Evolutionary conservation across 2,797 vertebrate species (phyloP), one percentile per base, ranked within the genome.

Genomic region (Syngnathus acus): DNA sequence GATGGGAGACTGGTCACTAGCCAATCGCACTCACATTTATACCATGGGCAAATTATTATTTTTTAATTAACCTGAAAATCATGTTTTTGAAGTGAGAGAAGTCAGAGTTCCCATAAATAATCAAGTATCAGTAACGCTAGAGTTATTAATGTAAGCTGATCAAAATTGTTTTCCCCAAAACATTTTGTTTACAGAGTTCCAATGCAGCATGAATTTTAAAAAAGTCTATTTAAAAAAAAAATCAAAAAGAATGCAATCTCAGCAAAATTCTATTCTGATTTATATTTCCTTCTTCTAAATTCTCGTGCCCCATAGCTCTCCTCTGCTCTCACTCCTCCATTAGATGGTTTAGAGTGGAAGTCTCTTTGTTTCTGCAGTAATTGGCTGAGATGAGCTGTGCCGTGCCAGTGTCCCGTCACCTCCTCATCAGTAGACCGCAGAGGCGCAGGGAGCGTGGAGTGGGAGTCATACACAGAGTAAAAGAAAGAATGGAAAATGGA

Each of bases 331-430:
- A 32, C 76, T 78, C 75, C 71, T 78, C 71, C 80, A 83, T 69
- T 82, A 84, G 55, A 21, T 71, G 71, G 81, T 74, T 73, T 37
- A 9, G 72, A 70, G 73, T 78, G 82, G 78, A 79, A 83, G 72
- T n/a, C 72, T 84, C 82, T 86, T 88, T 86, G 82, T 87, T 84
- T 86, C 81, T 72, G 67, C 72, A 68, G 83, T 89, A 90, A 90
- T 88, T 89, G 85, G 87, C 81, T 80, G 86, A 86, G 86, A 85
- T 85, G 85, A 86, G 83, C 76, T 43, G 79, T 86, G 79, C 76
- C 68, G 75, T 87, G 86, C 86, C 83, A 80, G 81, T 81, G 85
- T 87, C 82, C 77, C 65, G 75, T 87, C 88, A 87, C 84, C 86
- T 74, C 81, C 82, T 86, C 77, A 79, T 77, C 82, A 55, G 78